Evolutionary conservation across 2,113 vertebrate genomes (phyloP).

Genomic region (Oplegnathus fasciatus): DNA sequence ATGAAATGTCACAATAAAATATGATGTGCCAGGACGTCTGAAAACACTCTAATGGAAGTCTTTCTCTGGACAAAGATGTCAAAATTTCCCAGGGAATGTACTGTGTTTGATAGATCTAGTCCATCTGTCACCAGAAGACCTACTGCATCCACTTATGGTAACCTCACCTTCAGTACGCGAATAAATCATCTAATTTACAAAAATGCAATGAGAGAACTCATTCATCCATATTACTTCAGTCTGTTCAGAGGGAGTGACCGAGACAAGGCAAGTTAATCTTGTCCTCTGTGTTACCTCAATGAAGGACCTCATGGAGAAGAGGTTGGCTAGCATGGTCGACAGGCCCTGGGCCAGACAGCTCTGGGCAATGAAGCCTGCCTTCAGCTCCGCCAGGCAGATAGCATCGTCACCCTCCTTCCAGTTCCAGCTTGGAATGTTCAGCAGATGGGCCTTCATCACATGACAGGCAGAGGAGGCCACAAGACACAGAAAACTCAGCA

Average conservation of each 20-base stretch:
- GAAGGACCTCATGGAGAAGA: slow-evolving; percentile 99
- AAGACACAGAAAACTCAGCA: slow-evolving; percentile 20
- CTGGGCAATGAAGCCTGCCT: slow-evolving; percentile 99
- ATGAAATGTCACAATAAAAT: slow-evolving; percentile 75
- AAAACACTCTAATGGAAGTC: slow-evolving; percentile 61
- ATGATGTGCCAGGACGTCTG: slow-evolving; percentile 68
- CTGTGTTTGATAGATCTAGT: slow-evolving; percentile 54
- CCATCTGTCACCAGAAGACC: slow-evolving; percentile 60
- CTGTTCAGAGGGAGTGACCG: slow-evolving; percentile 25
- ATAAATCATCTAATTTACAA: slow-evolving; percentile 53
- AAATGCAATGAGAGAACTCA: slow-evolving; percentile 57
- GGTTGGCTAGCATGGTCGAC: slow-evolving; percentile 99
- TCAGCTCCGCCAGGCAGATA: slow-evolving; percentile 98
- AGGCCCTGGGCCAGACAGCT: slow-evolving; percentile 99
- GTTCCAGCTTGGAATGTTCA: slow-evolving; percentile 99
- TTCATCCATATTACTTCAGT: slow-evolving; percentile 32
- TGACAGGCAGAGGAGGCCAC: slow-evolving; percentile 55
- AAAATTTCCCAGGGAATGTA: slow-evolving; percentile 35
- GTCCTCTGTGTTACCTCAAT: slow-evolving; percentile 93
- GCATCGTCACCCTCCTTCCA: slow-evolving; percentile 99
- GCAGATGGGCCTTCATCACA: slow-evolving; percentile 93
- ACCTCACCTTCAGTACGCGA: slow-evolving; percentile 48
- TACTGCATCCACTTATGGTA: slow-evolving; percentile 51
- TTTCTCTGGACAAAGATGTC: slow-evolving; percentile 67
- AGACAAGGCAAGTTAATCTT: slow-evolving; percentile 60